phyloP scores from a whole-genome alignment of 2,113 vertebrate species.

The Onychostoma macrolepis region DNA sequence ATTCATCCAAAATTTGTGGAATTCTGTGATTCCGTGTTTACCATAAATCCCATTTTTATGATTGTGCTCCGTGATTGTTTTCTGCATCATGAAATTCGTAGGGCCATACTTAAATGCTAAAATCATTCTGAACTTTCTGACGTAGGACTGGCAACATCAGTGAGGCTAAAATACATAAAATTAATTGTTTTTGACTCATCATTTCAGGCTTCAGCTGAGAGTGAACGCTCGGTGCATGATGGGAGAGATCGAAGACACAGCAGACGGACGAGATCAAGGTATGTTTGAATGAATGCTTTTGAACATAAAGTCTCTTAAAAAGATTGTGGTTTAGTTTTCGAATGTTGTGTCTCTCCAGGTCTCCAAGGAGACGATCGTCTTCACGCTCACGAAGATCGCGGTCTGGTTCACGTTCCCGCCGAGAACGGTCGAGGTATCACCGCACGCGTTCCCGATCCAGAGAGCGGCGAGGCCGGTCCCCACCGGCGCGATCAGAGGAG shows the following conservation, averaged over 20 bases:
- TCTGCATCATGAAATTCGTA: not conserved
- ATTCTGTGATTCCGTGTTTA: not conserved
- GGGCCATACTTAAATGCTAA: not conserved
- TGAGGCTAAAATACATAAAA: not conserved
- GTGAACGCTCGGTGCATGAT: slow-evolving; percentile 78
- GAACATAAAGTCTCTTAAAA: slow-evolving; percentile 43
- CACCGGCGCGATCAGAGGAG: slow-evolving; percentile 84
- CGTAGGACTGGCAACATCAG: not conserved
- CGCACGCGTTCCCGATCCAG: slow-evolving; percentile 86
- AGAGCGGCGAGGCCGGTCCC: slow-evolving; percentile 84
- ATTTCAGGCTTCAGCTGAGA: slow-evolving; percentile 80
- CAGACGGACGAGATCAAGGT: slow-evolving; percentile 85
- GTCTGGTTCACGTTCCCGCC: slow-evolving; percentile 85
- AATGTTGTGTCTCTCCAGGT: slow-evolving; percentile 70
- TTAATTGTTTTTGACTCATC: not conserved
- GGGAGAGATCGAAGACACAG: slow-evolving; percentile 79
- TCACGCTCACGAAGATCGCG: slow-evolving; percentile 78
- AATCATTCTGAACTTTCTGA: not conserved
- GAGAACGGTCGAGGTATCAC: slow-evolving; percentile 76
- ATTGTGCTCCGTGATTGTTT: not conserved
- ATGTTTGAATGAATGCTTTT: slow-evolving; percentile 78
- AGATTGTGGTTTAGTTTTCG: not conserved
- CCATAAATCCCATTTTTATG: not conserved
- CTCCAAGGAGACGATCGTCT: slow-evolving; percentile 79
- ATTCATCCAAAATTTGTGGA: not conserved